Evolutionary conservation across 2,888 invertebrate species (phyloP), one percentile per base, ranked within the genome.

Genomic region (Micoletzkya japonica): DNA sequence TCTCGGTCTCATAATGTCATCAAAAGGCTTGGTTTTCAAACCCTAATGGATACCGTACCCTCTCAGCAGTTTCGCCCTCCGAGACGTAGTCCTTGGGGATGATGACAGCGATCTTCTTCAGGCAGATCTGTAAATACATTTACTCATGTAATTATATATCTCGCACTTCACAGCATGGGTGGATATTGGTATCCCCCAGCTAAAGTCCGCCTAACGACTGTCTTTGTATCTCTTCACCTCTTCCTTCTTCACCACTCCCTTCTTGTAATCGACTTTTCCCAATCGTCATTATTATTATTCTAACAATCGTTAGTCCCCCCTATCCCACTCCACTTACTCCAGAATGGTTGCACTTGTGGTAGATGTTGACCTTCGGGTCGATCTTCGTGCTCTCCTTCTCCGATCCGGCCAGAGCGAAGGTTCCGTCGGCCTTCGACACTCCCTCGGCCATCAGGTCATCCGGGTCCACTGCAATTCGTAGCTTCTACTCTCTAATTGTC

Each of bases 381-480:
- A 77, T 77, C 57, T 70, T 72, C 17, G 74, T 77, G 28, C 76
- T 49, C 60, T 77, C 77, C 67, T 74, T 72, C 58, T 77, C 77
- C 2, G 44, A 44, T 36, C 77, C 82, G 24, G 72, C 69, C 17
- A 82, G 72, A 10, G 71, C 52, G 70, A 82, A 82, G 66, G 76
- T 72, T 20, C 82, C 82, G 20, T 81, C 70, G 0, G 54, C 72
- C 60, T 81, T 75, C 50, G 77, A 77, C 30, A 76, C 71, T 4
- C 76, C 77, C 68, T 81, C 80, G 4, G 76, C 73, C 81, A 82
- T 80, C 37, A 82, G 59, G 36, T 81, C 81, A 73, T 82, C 81
- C 28, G 68, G 68, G 58, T 68, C 68, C 28, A 68, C 68, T 68
- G 20, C 32, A 49, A 6, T n/a, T 6, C 49, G 24, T 49, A 24